phyloP scores from a whole-genome alignment of 2,797 vertebrate genomes.

The Paguma larvata region DNA sequence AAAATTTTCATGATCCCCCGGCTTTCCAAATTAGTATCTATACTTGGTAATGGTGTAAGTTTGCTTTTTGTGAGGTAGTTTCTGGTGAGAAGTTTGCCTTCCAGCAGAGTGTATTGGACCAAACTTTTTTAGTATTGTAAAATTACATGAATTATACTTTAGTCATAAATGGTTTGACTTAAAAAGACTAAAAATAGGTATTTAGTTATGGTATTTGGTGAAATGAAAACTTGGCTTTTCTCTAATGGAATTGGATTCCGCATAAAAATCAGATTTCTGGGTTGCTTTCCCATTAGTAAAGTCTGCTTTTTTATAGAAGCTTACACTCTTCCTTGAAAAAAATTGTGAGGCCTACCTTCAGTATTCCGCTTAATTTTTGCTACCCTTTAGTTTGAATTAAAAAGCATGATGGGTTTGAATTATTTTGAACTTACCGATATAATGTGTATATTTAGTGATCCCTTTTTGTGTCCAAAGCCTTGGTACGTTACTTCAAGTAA shows the following conservation, averaged over 20 bases:
- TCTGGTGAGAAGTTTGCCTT: slow-evolving; percentile 36
- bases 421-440: neutral
- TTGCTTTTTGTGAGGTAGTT: slow-evolving; percentile 11
- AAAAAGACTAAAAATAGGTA: neutral
- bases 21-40: neutral
- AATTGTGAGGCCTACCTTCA: neutral
- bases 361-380: slow-evolving; percentile 35
- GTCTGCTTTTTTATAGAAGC: neutral
- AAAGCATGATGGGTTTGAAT: neutral
- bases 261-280: neutral
- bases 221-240: slow-evolving; percentile 25
- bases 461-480: neutral
- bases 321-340: neutral
- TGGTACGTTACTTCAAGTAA: slow-evolving; percentile 16
- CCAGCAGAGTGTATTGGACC: neutral
- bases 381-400: neutral
- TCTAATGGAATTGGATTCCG: neutral
- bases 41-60: neutral
- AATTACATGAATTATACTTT: neutral
- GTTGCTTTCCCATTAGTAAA: neutral
- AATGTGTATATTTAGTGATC: neutral
- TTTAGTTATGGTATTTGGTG: slow-evolving; percentile 22
- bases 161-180: neutral
- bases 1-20: neutral
- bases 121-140: neutral